Evolutionary conservation across 2,113 vertebrate genomes (phyloP), one percentile per base, ranked within the genome.

Genomic region (Nematolebias whitei): DNA sequence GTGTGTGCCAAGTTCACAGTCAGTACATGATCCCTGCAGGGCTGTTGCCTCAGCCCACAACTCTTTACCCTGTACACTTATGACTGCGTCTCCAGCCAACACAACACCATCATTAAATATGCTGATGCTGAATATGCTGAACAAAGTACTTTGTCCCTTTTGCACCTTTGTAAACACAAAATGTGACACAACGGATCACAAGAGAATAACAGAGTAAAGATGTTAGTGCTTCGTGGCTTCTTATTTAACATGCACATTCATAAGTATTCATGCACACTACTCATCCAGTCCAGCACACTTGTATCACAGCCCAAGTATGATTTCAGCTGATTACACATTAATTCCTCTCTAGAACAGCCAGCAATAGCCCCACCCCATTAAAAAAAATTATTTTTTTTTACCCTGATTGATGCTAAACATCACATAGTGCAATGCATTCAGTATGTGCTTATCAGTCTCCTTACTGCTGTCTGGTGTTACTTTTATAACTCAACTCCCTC

Each of bases 271-370:
- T 1, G 0, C 40, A 45, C 24, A 61, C 45, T 43, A 50, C 24
- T 47, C 66, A 72, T 24, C 7, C 40, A 1, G 10, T 48, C 68
- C 52, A 45, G 57, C 61, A 58, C 22, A 32, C 62, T 29, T 71
- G 29, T 69, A 48, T 83, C 58, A 16, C 57, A 80, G 60, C 44
- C 67, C 63, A 72, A 75, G 75, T 76, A 78, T 76, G 69, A 86
- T 80, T 83, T 64, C 78, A 78, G 62, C 65, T 82, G 75, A 87
- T 76, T 80, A 66, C 71, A 66, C 71, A 63, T 18, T 61, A 50
- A 67, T 76, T 76, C 66, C 76, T 45, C 78, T 79, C 79, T 67
- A 74, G 69, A 68, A 29, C 63, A 60, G 76, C 60, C 63, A 18
- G 39, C 11, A 7, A 71, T 51, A 50, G 58, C 50, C 54, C 54